Evolutionary conservation across 1,140 invertebrate genomes (phyloP).

Genomic region (Adelges cooleyi): DNA sequence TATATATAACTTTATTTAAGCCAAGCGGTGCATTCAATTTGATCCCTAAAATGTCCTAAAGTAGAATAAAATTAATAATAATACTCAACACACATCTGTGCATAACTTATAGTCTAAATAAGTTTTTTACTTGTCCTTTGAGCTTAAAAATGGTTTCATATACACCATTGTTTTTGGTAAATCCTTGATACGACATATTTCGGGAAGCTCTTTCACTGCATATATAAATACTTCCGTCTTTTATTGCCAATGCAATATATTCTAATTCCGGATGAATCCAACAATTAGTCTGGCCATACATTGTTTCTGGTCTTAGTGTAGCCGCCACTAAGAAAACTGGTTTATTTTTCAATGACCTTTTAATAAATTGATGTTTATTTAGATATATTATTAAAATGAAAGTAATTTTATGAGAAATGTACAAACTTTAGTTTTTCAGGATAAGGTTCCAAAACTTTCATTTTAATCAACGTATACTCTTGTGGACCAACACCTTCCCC

Average conservation of each 20-base stretch:
- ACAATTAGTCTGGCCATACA: slow-evolving; percentile 99
- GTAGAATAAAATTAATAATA: slow-evolving; percentile 26
- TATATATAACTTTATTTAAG: slow-evolving; percentile 70
- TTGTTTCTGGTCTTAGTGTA: slow-evolving; percentile 96
- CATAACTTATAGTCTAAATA: not conserved
- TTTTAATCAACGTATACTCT: slow-evolving; percentile 96
- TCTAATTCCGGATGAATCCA: slow-evolving; percentile 93
- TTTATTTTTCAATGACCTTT: slow-evolving; percentile 46
- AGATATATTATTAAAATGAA: not conserved
- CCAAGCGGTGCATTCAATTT: slow-evolving; percentile 74
- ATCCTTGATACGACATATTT: slow-evolving; percentile 95
- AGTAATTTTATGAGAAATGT: not conserved
- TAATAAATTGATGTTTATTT: slow-evolving; percentile 35
- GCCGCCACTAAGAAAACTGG: slow-evolving; percentile 83
- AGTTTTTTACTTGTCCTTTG: slow-evolving; percentile 49
- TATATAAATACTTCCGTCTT: slow-evolving; percentile 70
- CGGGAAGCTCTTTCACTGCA: slow-evolving; percentile 74
- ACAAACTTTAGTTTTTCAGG: slow-evolving; percentile 58
- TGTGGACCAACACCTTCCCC: slow-evolving; percentile 97
- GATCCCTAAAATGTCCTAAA: slow-evolving; percentile 65
- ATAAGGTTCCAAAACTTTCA: slow-evolving; percentile 66
- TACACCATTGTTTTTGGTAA: slow-evolving; percentile 69
- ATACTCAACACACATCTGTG: not conserved
- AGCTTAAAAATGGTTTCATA: slow-evolving; percentile 59
- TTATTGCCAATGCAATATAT: slow-evolving; percentile 73